phyloP scores from a whole-genome alignment of 2,888 invertebrate genomes.

The Chironomus riparius region DNA sequence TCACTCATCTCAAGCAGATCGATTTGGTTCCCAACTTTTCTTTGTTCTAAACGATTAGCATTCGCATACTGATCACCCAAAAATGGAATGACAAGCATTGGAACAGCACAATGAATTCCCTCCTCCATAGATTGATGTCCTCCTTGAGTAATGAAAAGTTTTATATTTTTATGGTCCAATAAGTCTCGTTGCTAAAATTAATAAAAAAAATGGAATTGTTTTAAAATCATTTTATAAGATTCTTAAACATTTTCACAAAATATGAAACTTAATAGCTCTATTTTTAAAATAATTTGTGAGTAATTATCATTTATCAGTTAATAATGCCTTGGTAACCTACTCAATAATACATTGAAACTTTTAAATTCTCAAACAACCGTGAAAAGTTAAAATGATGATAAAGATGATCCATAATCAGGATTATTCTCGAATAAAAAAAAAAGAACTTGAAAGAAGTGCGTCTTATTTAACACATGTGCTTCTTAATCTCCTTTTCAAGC shows the following conservation, averaged over 20 bases:
- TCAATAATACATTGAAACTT: no score
- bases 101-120: conserved; percentile 40
- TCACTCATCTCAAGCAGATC: conserved; percentile 36
- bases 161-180: conserved; percentile 41
- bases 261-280: no score
- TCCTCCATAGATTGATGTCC: conserved; percentile 44
- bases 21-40: conserved; percentile 37
- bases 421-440: no score
- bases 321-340: no score
- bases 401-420: no score
- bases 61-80: conserved; percentile 42
- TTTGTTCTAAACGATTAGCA: conserved; percentile 30
- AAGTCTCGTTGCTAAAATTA: conserved; percentile 32
- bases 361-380: no score
- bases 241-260: not conserved
- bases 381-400: no score
- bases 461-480: no score
- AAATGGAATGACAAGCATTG: conserved; percentile 34
- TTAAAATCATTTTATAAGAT: not conserved
- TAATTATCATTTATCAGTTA: no score
- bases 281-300: no score
- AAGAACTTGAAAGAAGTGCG: no score
- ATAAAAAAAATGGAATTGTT: not conserved
- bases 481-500: no score
- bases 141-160: conserved; percentile 44